A percentile compares a stretch with the other conserved stretches of the same genome.
These are phyloP conservation scores for Apotomis betuletana DNA, from an alignment of 2,888 invertebrate species.

Conservation along the genomic window DNA sequence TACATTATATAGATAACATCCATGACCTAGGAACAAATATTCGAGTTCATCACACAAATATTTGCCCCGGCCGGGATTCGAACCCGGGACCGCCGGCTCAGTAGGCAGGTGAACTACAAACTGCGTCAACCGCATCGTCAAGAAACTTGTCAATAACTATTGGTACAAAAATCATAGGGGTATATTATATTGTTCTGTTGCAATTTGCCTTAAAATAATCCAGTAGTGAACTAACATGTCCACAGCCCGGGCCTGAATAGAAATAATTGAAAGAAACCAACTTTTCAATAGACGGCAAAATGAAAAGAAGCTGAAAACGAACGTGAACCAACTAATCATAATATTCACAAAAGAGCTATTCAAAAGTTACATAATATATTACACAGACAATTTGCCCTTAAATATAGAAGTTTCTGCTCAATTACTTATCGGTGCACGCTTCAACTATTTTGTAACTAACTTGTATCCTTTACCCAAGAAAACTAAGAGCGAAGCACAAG, in stretches of 20 bases:
- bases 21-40: no score
- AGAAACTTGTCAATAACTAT: no score
- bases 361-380: not conserved
- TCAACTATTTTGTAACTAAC: conserved; percentile 23
- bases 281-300: conserved; percentile 1
- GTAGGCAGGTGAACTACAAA: no score
- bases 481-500: conserved; percentile 9
- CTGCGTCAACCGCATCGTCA: no score
- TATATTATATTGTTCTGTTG: no score
- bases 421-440: conserved; percentile 1
- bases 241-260: not conserved
- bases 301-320: conserved; percentile 11
- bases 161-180: no score
- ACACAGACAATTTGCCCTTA: not conserved
- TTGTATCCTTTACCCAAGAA: conserved; percentile 19
- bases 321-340: conserved; percentile 1
- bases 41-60: no score
- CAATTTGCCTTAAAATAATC: no score
- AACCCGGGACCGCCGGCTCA: no score
- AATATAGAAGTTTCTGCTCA: not conserved
- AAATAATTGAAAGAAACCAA: conserved; percentile 2
- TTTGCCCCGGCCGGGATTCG: no score
- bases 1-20: no score
- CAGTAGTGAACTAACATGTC: not conserved
- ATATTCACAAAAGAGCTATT: conserved; percentile 1